Base-by-base conservation (phyloP, 35 echinoderm and acorn worm species). In the Heliocidaris tuberculata region DNA sequence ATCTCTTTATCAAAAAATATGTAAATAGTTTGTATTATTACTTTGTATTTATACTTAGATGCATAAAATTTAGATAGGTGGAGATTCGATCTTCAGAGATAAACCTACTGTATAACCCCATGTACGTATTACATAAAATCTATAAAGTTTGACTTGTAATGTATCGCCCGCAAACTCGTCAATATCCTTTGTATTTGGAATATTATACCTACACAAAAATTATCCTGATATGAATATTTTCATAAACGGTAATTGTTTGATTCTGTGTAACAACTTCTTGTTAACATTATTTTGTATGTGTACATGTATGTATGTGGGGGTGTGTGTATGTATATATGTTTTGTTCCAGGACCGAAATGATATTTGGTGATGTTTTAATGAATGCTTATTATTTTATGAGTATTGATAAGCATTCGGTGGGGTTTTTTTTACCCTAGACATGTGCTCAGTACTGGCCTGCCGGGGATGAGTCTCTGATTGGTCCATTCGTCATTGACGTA, bases 361-460 rank as follows among this genome's bases (percentile, higher is more conserved):
- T 42, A 42, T 42, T 42, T 42, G 35, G 35, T 42, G 35, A 42
- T 42, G 35, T 1, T 42, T 42, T 42, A 42, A 1, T 42, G 35
- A 1, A 42, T 42, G 35, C 35, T 1, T 42, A 42, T 42, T 42
- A 3, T 42, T 42, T n/a, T n/a, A n/a, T n/a, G n/a, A n/a, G n/a
- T n/a, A n/a, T n/a, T n/a, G n/a, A n/a, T n/a, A n/a, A 42, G 35
- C 35, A 3, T 42, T 42, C 3, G 0, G 35, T 42, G n/a, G n/a
- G n/a, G 35, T 42, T 42, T 42, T 42, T 42, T 42, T 42, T 42
- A 42, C 50, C 24, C 56, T 48, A 93, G 91, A 93, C 50, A 48
- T 93, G 91, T 59, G 13, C 91, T 93, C 91, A 93, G 91, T 93
- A 93, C 91, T 93, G 91, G 91, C 91, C 91, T 49, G 91, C 91